These are phyloP conservation scores for Agrotis segetum DNA, from an alignment of 2,888 invertebrate genomes.

Conservation along the genomic window DNA sequence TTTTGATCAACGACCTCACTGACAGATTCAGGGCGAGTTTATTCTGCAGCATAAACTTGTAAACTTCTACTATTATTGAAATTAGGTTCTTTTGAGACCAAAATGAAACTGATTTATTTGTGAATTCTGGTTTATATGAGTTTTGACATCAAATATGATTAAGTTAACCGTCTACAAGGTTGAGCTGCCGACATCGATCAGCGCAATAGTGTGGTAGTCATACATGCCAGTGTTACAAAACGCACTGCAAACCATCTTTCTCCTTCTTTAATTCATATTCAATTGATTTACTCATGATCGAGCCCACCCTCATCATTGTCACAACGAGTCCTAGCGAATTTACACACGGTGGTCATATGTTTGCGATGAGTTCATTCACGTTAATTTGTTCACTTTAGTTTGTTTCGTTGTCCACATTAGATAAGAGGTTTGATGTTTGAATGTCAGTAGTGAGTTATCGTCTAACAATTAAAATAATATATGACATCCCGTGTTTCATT, in stretches of 20 bases:
- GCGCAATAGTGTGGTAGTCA: conserved; percentile 36
- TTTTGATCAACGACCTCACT: conserved; percentile 37
- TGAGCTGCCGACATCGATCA: conserved; percentile 13
- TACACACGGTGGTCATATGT: conserved; percentile 91
- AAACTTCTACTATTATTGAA: background rate
- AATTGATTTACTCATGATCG: conserved; percentile 68
- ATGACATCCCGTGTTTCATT: conserved; percentile 92
- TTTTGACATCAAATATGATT: background rate
- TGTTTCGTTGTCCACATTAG: conserved; percentile 84
- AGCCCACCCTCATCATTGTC: conserved; percentile 69
- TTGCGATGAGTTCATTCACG: conserved; percentile 87
- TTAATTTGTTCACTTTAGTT: conserved; percentile 88
- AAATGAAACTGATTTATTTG: background rate
- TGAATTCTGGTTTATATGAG: background rate
- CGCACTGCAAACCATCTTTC: conserved; percentile 68
- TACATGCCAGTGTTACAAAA: conserved; percentile 25
- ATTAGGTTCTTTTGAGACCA: conserved; percentile 1
- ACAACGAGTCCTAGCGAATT: conserved; percentile 89
- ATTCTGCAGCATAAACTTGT: conserved; percentile 28
- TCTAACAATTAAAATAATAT: conserved; percentile 89
- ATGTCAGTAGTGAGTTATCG: conserved; percentile 88
- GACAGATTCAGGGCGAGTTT: conserved; percentile 46
- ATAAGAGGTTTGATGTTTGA: conserved; percentile 88
- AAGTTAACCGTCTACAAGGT: conserved; percentile 11
- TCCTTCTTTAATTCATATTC: conserved; percentile 51